Conservation (phyloP, 2,797 vertebrate species). For the Rhinichthys osculus region DNA sequence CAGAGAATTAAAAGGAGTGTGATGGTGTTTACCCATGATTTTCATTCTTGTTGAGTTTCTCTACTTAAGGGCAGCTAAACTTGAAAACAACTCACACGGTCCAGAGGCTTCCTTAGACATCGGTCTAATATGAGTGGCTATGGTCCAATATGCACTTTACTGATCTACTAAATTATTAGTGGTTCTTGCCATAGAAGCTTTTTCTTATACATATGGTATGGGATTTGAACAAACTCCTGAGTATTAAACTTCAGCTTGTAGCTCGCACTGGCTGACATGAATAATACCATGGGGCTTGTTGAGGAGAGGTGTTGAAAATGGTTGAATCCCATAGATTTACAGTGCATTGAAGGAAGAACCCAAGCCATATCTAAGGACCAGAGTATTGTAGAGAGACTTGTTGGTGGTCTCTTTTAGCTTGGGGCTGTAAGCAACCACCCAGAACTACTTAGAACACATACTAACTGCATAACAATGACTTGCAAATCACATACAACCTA, state of each 20-base stretch:
- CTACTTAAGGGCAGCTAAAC: background rate
- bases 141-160: constrained; percentile 7
- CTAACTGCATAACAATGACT: background rate
- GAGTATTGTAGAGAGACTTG: background rate
- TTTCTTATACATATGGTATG: background rate
- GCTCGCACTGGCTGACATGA: background rate
- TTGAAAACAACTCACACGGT: constrained; percentile 12
- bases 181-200: background rate
- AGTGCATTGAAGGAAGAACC: background rate
- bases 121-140: background rate
- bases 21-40: constrained; percentile 23
- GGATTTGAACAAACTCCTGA: background rate
- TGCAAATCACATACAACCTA: background rate
- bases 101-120: background rate
- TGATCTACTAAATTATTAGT: constrained; percentile 3
- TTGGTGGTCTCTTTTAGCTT: background rate
- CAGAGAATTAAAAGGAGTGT: constrained; percentile 1
- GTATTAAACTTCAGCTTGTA: background rate
- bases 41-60: constrained; percentile 11
- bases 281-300: background rate
- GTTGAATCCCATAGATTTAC: background rate
- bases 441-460: background rate
- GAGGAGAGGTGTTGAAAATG: background rate
- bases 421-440: too few species aligned
- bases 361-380: background rate